Percentiles rank a stretch among this genome's conserved stretches.
Evolutionary conservation across 2,888 invertebrate species (phyloP).

Genomic region (Agriopis aurantiaria): DNA sequence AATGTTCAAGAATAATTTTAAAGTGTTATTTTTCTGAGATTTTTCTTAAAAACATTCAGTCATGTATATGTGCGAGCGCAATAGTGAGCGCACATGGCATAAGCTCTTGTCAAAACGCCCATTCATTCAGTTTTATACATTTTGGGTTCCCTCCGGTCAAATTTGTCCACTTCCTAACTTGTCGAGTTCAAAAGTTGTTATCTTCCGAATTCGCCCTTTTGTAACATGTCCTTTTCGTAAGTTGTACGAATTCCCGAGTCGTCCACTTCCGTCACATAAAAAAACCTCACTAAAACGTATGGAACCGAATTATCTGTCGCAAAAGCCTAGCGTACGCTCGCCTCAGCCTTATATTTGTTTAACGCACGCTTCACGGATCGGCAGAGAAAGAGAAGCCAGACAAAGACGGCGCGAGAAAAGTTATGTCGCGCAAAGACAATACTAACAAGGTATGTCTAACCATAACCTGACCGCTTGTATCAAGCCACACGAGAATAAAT

Average conservation of each 20-base stretch:
- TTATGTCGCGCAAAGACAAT: conserved; percentile 48
- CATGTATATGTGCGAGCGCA: too few relatives aligned
- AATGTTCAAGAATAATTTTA: too few relatives aligned
- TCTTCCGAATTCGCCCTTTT: too few relatives aligned
- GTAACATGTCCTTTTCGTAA: background rate
- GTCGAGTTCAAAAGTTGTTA: too few relatives aligned
- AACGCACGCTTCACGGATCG: conserved; percentile 42
- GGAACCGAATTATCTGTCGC: background rate
- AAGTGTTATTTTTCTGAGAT: too few relatives aligned
- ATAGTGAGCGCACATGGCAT: too few relatives aligned
- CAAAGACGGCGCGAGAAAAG: conserved; percentile 44
- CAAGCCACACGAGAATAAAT: background rate
- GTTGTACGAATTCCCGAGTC: background rate
- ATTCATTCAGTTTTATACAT: background rate
- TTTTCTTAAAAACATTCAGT: too few relatives aligned
- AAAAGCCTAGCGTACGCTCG: background rate
- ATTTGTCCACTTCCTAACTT: too few relatives aligned
- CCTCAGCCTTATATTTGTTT: conserved; percentile 35
- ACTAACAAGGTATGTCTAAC: conserved; percentile 43
- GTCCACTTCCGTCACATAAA: background rate
- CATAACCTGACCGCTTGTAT: background rate
- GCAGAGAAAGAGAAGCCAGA: conserved; percentile 37
- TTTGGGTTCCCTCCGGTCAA: background rate
- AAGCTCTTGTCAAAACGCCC: too few relatives aligned
- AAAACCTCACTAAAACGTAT: background rate